Conservation (phyloP, 35 echinoderm and acorn worm species). For the Apostichopus californicus region DNA sequence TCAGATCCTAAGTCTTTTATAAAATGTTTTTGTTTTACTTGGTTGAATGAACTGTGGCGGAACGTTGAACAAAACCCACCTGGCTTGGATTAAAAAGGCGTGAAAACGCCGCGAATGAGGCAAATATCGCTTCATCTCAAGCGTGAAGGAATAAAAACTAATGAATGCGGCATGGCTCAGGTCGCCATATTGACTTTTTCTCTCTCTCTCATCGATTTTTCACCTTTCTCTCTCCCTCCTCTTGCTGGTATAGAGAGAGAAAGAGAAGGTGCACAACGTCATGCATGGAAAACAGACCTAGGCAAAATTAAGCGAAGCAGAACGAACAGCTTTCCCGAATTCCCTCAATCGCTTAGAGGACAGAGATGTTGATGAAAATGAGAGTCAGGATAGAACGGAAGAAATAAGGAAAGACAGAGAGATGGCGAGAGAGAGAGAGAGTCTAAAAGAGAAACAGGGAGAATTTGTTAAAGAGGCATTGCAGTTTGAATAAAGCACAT, state of each 20-base stretch:
- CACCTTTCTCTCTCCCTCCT: slow-evolving; percentile 9
- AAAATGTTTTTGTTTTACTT: slow-evolving; percentile 42
- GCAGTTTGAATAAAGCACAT: no score
- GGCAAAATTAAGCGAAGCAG: slow-evolving; percentile 43
- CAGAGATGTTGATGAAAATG: not conserved
- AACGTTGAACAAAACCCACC: slow-evolving; percentile 52
- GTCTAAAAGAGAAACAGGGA: not conserved
- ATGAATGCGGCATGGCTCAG: slow-evolving; percentile 40
- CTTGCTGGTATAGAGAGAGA: not conserved
- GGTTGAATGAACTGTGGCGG: slow-evolving; percentile 51
- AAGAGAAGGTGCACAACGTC: slow-evolving; percentile 12
- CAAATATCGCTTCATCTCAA: slow-evolving; percentile 31
- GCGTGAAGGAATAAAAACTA: slow-evolving; percentile 52
- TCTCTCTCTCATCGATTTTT: slow-evolving; percentile 9
- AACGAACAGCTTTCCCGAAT: slow-evolving; percentile 50
- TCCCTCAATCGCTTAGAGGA: slow-evolving; percentile 39
- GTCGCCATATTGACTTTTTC: slow-evolving; percentile 41
- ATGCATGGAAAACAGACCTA: slow-evolving; percentile 47
- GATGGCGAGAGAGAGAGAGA: not conserved
- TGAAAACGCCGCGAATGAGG: slow-evolving; percentile 43
- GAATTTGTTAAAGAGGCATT: not conserved
- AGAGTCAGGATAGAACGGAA: not conserved
- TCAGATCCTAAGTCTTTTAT: slow-evolving; percentile 13
- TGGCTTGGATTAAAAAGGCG: slow-evolving; percentile 51
- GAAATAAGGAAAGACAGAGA: not conserved